Evolutionary conservation across 2,888 invertebrate species (phyloP).

Genomic region (Phortica magna): DNA sequence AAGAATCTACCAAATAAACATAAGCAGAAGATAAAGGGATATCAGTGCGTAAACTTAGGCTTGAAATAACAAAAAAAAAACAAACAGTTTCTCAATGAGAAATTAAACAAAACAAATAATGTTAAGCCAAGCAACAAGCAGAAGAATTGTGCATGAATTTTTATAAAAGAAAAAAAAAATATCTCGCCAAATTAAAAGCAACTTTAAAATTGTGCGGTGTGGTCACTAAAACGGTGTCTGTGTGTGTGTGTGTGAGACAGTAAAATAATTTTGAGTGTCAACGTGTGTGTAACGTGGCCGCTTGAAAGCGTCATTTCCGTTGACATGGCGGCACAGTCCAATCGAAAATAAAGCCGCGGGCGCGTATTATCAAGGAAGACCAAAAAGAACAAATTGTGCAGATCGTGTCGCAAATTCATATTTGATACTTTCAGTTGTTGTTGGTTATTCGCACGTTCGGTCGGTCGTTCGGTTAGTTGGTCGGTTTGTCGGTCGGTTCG

Average conservation of each 20-base stretch:
- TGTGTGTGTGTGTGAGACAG: background rate
- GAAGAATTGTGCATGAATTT: background rate
- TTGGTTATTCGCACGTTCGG: background rate
- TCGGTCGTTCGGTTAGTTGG: background rate
- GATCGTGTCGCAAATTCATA: background rate
- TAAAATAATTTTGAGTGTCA: background rate
- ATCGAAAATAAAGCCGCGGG: background rate
- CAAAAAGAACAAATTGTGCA: background rate
- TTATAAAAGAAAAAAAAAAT: background rate
- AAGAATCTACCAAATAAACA: background rate
- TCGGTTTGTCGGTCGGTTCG: background rate
- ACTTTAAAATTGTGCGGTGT: background rate
- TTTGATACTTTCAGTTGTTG: background rate
- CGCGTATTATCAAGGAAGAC: background rate
- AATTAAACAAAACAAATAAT: background rate
- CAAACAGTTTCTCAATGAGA: background rate
- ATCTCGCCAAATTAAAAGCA: background rate
- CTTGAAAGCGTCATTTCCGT: background rate
- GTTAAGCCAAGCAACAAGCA: background rate
- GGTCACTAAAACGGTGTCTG: background rate
- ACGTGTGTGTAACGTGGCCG: background rate
- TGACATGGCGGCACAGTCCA: background rate
- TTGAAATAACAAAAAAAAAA: background rate
- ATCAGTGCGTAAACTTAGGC: constrained; percentile 24
- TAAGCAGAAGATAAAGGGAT: background rate